Conservation (phyloP, 2,113 vertebrate species). For the Ascaphus truei region DNA sequence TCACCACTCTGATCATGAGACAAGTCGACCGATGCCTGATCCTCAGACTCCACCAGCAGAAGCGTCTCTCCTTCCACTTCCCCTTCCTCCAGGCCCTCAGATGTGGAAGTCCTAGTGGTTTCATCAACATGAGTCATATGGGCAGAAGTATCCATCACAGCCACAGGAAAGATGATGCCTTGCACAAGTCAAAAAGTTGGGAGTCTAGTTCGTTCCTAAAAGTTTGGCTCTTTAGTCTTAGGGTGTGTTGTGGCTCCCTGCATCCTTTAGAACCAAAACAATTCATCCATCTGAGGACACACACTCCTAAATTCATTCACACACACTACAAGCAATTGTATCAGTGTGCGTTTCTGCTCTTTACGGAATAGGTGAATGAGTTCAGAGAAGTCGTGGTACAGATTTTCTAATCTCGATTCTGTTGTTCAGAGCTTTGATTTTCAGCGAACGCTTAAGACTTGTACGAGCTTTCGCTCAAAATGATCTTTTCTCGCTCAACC, state of each 20-base stretch:
- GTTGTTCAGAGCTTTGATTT: too few species aligned
- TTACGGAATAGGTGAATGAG: too few species aligned
- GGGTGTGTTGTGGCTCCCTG: neutral
- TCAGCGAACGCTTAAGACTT: too few species aligned
- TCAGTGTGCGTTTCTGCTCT: too few species aligned
- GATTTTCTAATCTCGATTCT: too few species aligned
- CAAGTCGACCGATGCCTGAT: conserved; percentile 90
- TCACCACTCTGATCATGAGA: conserved; percentile 96
- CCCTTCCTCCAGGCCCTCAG: conserved; percentile 90
- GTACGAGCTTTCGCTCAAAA: conserved; percentile 46
- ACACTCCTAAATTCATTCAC: too few species aligned
- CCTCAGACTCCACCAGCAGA: conserved; percentile 90
- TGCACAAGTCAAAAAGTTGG: neutral
- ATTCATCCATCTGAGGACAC: neutral
- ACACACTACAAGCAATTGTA: too few species aligned
- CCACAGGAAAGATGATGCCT: neutral
- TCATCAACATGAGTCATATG: conserved; percentile 72
- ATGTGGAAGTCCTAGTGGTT: conserved; percentile 80
- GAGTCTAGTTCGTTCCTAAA: neutral
- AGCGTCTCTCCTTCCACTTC: conserved; percentile 96
- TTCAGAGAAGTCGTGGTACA: too few species aligned
- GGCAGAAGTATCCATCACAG: conserved; percentile 76
- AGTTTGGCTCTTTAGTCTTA: neutral
- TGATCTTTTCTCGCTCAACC: conserved; percentile 60
- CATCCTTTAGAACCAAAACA: neutral